Base-by-base conservation (phyloP, 2,888 invertebrate species). In the Rhamnusium bicolor region DNA sequence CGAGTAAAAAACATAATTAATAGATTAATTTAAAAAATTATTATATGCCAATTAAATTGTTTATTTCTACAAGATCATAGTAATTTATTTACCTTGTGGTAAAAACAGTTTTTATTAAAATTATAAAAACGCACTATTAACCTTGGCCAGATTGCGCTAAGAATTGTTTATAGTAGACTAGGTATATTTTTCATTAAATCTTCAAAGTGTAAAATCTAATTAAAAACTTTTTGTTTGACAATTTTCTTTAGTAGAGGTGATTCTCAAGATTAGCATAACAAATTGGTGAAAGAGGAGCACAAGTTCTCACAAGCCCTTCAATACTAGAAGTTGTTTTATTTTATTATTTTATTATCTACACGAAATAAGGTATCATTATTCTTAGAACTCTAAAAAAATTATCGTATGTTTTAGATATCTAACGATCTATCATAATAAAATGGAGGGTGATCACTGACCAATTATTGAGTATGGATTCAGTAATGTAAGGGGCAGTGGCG, bases 101-200 rank as follows among this genome's bases (percentile, higher is more conserved):
- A 63, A 29, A 63, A 63, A 63, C 29, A 63, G 63, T 63, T 63
- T 62, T n/a, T 63, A 49, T 24, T 49, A 27, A 27, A 14, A 63
- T 16, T 63, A 63, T 51, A 63, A 49, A 62, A 49, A 63, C 63
- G 16, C 24, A 16, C n/a, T 27, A 27, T 27, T 12, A 51, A 27
- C 63, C 63, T 63, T 63, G 63, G 16, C 27, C 12, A 12, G 24
- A 24, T 24, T 14, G n/a, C 1, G 21, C 24, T 10, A 24, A 19
- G 54, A 27, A 56, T 27, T 56, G 27, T 24, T 56, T 56, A 56
- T 56, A 27, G 24, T 56, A 27, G 14, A 24, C 14, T 14, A 21
- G 19, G 53, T 53, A 53, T 53, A 21, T 12, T 12, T 53, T 21
- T 32, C 12, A 40, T 12, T 40, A 40, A 12, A 40, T 40, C 40